These are phyloP conservation scores for Agrotis exclamationis DNA, from an alignment of 2,888 invertebrate genomes.

Conservation along the genomic window DNA sequence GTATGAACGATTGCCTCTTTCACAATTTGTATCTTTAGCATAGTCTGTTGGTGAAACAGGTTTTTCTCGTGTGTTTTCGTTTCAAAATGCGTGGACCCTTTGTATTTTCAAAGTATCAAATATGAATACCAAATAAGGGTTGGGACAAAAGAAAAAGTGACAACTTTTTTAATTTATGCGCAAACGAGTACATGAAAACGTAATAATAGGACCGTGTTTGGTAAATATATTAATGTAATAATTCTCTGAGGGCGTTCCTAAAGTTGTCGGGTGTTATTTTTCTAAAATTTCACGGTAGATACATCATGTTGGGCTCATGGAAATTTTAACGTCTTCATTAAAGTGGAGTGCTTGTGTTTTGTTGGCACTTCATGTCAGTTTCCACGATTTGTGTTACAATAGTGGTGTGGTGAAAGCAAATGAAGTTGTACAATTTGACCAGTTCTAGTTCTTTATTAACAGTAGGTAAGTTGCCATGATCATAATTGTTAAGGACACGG, in stretches of 20 bases:
- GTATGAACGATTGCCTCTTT: constrained; percentile 90
- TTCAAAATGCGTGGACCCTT: constrained; percentile 87
- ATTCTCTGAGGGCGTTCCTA: constrained; percentile 85
- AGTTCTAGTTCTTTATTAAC: constrained; percentile 19
- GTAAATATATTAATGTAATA: constrained; percentile 91
- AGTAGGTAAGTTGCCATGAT: constrained; percentile 5
- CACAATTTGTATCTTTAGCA: constrained; percentile 90
- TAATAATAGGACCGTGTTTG: constrained; percentile 90
- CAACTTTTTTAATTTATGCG: constrained; percentile 90
- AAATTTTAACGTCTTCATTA: constrained; percentile 88
- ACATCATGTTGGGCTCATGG: constrained; percentile 84
- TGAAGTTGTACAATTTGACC: constrained; percentile 61
- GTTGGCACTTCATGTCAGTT: constrained; percentile 48
- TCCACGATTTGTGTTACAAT: constrained; percentile 70
- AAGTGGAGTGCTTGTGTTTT: constrained; percentile 55
- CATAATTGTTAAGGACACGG: constrained; percentile 15
- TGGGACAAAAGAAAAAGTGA: constrained; percentile 90
- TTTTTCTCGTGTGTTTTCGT: constrained; percentile 88
- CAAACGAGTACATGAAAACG: constrained; percentile 90
- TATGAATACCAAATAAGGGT: constrained; percentile 91
- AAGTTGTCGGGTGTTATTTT: constrained; percentile 83
- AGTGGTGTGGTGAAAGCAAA: constrained; percentile 68
- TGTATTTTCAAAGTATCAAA: constrained; percentile 90
- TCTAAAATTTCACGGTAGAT: constrained; percentile 90
- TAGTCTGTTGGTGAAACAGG: constrained; percentile 88